These are phyloP conservation scores for Vulpes vulpes DNA, from an alignment of 2,113 vertebrate genomes.

Conservation along the genomic window DNA sequence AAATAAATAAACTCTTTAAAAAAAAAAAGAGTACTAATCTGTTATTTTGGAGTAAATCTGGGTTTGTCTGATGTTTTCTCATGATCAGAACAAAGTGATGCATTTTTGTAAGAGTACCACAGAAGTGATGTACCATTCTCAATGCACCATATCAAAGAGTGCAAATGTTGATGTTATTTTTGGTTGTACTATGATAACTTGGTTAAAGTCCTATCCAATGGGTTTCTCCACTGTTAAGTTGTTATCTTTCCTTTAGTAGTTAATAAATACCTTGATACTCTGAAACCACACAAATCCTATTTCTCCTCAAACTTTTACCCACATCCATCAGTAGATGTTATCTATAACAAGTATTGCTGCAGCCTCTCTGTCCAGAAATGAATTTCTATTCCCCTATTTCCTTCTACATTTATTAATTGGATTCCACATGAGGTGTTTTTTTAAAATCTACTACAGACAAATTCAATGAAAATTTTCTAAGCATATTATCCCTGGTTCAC, in stretches of 20 bases:
- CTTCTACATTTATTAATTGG: background rate
- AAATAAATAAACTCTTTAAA: too few species aligned
- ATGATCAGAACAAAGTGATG: background rate
- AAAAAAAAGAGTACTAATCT: background rate
- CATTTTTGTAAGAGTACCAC: background rate
- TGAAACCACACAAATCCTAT: background rate
- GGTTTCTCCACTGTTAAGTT: background rate
- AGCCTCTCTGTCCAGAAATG: background rate
- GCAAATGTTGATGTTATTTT: background rate
- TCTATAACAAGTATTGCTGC: background rate
- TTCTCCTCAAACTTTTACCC: slow-evolving; percentile 7
- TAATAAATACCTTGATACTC: background rate
- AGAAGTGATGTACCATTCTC: background rate
- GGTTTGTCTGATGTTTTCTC: background rate
- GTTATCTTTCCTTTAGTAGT: background rate
- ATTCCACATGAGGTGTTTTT: background rate
- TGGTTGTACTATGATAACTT: background rate
- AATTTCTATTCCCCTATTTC: background rate
- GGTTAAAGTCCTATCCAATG: background rate
- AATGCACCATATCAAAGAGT: background rate
- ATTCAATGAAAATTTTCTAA: slow-evolving; percentile 21
- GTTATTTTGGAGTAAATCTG: background rate
- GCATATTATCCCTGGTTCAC: background rate
- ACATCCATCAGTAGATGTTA: background rate
- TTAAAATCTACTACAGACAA: background rate